Conservation (phyloP, 2,113 vertebrate species). For the Micromys minutus region DNA sequence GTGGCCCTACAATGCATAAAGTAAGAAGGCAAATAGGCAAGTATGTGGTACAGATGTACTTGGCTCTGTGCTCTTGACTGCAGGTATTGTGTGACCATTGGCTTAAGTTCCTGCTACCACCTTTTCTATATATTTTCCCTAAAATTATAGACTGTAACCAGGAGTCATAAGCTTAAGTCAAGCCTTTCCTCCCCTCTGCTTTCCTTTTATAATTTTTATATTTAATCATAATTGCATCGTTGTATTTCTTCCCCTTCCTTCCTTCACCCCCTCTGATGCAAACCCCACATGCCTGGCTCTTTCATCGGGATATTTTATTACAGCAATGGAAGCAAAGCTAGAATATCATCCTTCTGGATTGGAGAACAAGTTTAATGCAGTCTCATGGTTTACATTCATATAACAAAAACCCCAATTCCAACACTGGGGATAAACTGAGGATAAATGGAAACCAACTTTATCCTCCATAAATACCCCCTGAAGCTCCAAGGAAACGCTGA, state of each 20-base stretch:
- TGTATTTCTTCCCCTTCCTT: background rate
- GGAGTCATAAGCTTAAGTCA: background rate
- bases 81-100: too few species aligned
- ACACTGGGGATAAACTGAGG: slow-evolving; percentile 63
- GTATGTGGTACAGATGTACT: background rate
- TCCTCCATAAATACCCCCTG: slow-evolving; percentile 70
- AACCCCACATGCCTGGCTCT: background rate
- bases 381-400: slow-evolving; percentile 29
- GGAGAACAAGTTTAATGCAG: slow-evolving; percentile 5
- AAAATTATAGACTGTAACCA: background rate
- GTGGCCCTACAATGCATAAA: background rate
- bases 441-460: slow-evolving; percentile 77
- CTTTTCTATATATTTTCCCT: too few species aligned
- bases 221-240: background rate
- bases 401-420: slow-evolving; percentile 46
- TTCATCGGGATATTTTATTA: background rate
- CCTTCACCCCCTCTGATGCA: background rate
- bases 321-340: background rate
- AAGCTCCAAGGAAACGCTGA: slow-evolving; percentile 72
- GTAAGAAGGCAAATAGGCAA: background rate
- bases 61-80: background rate
- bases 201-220: background rate
- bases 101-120: background rate
- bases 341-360: background rate
- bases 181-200: background rate